Percentiles rank a stretch among this genome's conserved stretches.
Evolutionary conservation across 2,797 vertebrate genomes (phyloP).

Genomic region (Periparus ater): DNA sequence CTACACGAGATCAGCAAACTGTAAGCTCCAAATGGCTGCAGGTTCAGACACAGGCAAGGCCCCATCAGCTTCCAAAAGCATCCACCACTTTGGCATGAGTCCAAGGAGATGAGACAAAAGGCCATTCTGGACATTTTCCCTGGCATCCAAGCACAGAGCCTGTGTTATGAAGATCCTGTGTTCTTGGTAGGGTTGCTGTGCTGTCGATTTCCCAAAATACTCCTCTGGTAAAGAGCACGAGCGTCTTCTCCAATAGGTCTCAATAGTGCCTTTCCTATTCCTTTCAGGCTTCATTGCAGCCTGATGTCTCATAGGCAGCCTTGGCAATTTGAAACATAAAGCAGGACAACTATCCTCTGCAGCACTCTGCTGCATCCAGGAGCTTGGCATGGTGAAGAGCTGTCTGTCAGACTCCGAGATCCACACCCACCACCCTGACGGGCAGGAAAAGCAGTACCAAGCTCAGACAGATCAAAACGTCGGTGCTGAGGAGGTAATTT

Average conservation of each 20-base stretch:
- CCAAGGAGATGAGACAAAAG: constrained; percentile 19
- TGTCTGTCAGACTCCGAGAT: neutral
- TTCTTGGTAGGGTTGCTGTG: neutral
- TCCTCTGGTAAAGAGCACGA: neutral
- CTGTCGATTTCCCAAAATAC: neutral
- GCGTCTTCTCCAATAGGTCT: neutral
- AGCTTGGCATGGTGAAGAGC: neutral
- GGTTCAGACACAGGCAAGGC: constrained; percentile 13
- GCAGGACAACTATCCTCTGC: neutral
- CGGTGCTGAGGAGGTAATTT: neutral
- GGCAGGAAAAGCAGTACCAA: neutral
- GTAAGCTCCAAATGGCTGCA: neutral
- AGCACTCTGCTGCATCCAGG: neutral
- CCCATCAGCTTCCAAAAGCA: constrained; percentile 13
- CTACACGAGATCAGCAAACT: neutral
- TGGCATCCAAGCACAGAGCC: neutral
- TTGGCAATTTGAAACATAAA: neutral
- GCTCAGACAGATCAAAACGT: neutral
- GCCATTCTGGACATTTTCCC: neutral
- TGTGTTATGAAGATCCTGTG: neutral
- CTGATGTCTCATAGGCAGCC: neutral
- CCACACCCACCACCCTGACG: neutral
- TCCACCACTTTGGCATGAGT: neutral
- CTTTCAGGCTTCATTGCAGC: neutral
- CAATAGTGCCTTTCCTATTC: neutral